Percentiles rank a stretch among this genome's conserved stretches.
Conservation (phyloP, 2,797 vertebrate species). For the Carduelis carduelis region DNA sequence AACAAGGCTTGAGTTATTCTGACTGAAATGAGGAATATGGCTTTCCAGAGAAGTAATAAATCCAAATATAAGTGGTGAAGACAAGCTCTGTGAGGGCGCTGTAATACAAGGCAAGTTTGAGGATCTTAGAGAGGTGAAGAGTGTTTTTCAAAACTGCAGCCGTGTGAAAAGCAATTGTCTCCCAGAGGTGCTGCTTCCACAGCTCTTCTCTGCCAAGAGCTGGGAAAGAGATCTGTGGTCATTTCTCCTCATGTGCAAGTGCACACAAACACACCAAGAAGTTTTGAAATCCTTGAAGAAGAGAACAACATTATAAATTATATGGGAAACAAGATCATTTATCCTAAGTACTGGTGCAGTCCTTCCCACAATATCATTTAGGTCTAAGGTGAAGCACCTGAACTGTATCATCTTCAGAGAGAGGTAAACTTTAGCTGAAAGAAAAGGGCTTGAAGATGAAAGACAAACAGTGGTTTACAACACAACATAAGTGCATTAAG, state of each 20-base stretch:
- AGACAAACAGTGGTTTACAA: not conserved
- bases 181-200: not conserved
- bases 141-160: not conserved
- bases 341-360: not conserved
- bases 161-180: not conserved
- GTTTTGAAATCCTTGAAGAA: not conserved
- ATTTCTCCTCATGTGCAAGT: not conserved
- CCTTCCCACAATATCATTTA: not conserved
- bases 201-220: not conserved
- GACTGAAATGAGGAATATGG: not conserved
- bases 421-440: not conserved
- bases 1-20: not conserved
- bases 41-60: not conserved
- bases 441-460: not conserved
- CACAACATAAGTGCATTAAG: fast-evolving
- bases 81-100: not conserved
- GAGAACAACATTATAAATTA: not conserved
- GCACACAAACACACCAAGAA: not conserved
- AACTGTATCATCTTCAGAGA: not conserved
- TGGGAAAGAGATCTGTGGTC: not conserved
- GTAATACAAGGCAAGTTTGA: not conserved
- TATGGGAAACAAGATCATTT: not conserved
- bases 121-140: not conserved
- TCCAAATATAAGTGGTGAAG: not conserved
- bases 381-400: not conserved